phyloP scores from a whole-genome alignment of 2,797 vertebrate genomes.

The Lophius americanus region DNA sequence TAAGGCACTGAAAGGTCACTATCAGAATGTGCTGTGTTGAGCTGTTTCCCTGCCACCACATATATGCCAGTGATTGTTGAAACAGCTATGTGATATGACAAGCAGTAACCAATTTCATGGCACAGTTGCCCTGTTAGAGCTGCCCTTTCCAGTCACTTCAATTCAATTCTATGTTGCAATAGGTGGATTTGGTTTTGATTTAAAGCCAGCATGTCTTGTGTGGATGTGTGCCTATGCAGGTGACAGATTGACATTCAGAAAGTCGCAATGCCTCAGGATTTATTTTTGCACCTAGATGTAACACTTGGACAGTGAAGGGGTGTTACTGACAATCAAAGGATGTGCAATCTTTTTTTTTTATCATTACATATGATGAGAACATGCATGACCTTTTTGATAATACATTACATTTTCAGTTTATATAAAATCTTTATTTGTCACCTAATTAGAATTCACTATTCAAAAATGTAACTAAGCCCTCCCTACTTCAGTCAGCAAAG shows the following conservation, averaged over 20 bases:
- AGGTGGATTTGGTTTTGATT: constrained; percentile 38
- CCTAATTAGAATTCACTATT: background rate
- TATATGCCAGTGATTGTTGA: constrained; percentile 34
- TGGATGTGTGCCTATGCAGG: constrained; percentile 28
- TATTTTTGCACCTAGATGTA: constrained; percentile 33
- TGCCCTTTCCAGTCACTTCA: constrained; percentile 10
- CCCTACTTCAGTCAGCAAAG: too few species aligned
- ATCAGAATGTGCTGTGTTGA: constrained; percentile 27
- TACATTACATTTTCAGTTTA: constrained; percentile 4
- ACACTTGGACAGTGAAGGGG: constrained; percentile 4
- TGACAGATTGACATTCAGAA: constrained; percentile 21
- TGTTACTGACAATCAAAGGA: constrained; percentile 29
- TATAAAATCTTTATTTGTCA: constrained; percentile 8
- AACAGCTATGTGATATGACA: constrained; percentile 44
- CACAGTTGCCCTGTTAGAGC: constrained; percentile 17
- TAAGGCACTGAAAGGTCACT: constrained; percentile 58
- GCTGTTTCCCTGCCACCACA: constrained; percentile 44
- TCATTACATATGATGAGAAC: constrained; percentile 18
- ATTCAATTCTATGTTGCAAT: constrained; percentile 22
- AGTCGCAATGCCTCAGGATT: constrained; percentile 22
- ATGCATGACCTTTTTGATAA: background rate
- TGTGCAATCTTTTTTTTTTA: constrained; percentile 21
- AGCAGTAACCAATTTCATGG: constrained; percentile 33
- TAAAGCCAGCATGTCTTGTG: background rate
- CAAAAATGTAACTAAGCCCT: too few species aligned